A percentile compares a stretch with the other conserved stretches of the same genome.
Evolutionary conservation across 1,140 invertebrate species (phyloP).

Genomic region (Araneus ventricosus): DNA sequence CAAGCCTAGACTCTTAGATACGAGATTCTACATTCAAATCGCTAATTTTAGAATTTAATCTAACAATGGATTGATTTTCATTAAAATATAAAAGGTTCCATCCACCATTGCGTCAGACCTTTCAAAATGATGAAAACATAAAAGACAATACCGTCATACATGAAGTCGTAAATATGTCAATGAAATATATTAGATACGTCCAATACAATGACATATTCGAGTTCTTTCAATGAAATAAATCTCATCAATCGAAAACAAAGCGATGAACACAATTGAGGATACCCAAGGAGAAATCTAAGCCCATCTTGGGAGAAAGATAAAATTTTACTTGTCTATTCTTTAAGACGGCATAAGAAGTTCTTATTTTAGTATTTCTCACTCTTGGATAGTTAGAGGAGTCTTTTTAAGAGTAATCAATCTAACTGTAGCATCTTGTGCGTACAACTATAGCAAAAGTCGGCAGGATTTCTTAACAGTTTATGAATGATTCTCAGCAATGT

Average conservation of each 20-base stretch:
- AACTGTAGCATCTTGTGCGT: background rate
- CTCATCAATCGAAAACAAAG: constrained; percentile 21
- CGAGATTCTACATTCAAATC: background rate
- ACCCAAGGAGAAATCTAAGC: background rate
- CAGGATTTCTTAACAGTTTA: too few species aligned
- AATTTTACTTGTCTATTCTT: background rate
- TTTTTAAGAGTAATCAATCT: background rate
- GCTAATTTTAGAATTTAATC: background rate
- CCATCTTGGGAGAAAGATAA: background rate
- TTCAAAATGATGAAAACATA: background rate
- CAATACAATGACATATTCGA: constrained; percentile 36
- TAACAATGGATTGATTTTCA: background rate
- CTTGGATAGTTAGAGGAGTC: background rate
- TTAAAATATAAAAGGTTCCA: background rate
- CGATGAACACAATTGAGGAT: background rate
- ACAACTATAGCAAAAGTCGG: background rate
- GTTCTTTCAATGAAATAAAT: constrained; percentile 45
- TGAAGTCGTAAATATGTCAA: constrained; percentile 32
- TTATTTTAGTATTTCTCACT: background rate
- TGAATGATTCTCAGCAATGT: too few species aligned
- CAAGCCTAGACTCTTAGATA: too few species aligned
- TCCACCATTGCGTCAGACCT: background rate
- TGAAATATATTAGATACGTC: constrained; percentile 28
- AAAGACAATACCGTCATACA: background rate
- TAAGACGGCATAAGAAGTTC: background rate